Evolutionary conservation across 2,797 vertebrate genomes (phyloP), one percentile per base, ranked within the genome.

Genomic region (Centropyge bicolor): DNA sequence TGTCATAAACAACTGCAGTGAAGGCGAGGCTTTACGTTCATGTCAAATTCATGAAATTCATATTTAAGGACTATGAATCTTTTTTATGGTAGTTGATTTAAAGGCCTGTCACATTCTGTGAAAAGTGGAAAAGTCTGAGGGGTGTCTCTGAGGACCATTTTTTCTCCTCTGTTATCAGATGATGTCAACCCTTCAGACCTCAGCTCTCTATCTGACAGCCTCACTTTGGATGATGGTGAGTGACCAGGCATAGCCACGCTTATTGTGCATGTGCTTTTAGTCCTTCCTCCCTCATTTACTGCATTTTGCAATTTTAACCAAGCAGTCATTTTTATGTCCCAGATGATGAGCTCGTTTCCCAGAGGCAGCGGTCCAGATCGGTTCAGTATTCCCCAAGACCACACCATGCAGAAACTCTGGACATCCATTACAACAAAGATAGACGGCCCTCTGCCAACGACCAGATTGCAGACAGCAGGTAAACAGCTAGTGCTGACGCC

Each of bases 161-260:
- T 76, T 51, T 86, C 5, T 83, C 40, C 67, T 67, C 87, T 90
- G 43, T 43, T 92, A 85, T 69, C 91, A 99, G 98, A 99, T 93
- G 97, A 99, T 54, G 90, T 95, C 52, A 97, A 96, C 75, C 95
- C 95, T 0, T 97, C 97, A 0, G 98, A 99, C 59, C 96, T 97
- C 90, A 98, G 97, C 89, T 99, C 97, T 57, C 92, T 99, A 61
- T 99, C 97, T 0, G 97, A 98, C 88, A 98, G 97, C 62, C 94
- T 97, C 72, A 96, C 96, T 67, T 95, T 96, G 78, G 98, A 99
- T 16, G 97, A 99, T 55, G 95, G 98, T 99, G 92, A 84, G 96
- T 92, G 66, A 40, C 38, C 14, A n/a, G 61, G 2, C 41, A 45
- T 24, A 24, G 13, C n/a, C 35, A 2, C n/a, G 12, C 51, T 46